phyloP scores from a whole-genome alignment of 2,888 invertebrate species.

The Aphidius colemani region DNA sequence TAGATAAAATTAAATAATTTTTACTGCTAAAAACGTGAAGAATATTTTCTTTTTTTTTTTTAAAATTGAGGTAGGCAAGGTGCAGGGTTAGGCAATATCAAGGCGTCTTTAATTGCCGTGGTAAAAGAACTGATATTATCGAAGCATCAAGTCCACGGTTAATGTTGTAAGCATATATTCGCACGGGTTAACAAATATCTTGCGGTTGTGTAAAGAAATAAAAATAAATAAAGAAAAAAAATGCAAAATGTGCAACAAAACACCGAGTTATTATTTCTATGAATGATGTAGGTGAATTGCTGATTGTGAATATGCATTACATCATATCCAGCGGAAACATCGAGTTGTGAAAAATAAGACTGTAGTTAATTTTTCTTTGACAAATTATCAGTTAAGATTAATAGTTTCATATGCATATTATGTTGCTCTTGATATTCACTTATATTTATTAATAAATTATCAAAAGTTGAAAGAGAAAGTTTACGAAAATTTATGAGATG shows the following conservation, averaged over 20 bases:
- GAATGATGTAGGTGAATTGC: not conserved
- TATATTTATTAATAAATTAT: not conserved
- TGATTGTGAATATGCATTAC: no score
- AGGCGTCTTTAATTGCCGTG: conserved; percentile 48
- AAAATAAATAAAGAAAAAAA: not conserved
- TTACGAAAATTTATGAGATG: not conserved
- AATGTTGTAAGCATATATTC: not conserved
- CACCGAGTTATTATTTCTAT: not conserved
- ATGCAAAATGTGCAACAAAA: not conserved
- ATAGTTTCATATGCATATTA: not conserved
- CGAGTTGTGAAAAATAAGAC: not conserved
- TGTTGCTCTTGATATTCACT: not conserved
- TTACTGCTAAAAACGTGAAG: not conserved
- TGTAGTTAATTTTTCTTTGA: not conserved
- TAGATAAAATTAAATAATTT: not conserved
- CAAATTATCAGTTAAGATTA: not conserved
- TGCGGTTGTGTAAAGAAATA: no score
- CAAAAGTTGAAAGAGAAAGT: no score
- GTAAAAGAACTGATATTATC: conserved; percentile 50
- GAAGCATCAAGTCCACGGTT: conserved; percentile 20
- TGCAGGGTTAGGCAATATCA: conserved; percentile 24
- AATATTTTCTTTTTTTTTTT: not conserved
- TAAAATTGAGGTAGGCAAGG: conserved; percentile 1
- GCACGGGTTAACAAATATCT: no score
- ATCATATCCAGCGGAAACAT: no score